Percentiles rank a stretch among this genome's conserved stretches.
phyloP scores from a whole-genome alignment of 2,797 vertebrate genomes.

The Hylomyscus alleni region DNA sequence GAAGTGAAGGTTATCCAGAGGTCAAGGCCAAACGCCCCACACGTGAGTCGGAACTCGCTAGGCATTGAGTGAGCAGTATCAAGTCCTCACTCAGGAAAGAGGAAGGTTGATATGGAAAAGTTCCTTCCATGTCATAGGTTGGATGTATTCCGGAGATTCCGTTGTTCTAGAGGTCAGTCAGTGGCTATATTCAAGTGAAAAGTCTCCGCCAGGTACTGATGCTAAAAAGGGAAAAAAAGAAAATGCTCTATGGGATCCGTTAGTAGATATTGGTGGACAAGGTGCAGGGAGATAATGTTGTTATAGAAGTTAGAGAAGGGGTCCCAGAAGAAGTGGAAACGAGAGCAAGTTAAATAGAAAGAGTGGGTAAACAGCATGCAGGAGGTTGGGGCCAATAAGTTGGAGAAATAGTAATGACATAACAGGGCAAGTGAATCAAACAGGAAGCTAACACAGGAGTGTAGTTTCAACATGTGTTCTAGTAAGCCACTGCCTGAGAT shows the following conservation, averaged over 20 bases:
- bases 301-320: neutral
- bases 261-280: neutral
- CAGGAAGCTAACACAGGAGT: neutral
- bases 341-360: neutral
- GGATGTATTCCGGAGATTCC: neutral
- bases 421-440: neutral
- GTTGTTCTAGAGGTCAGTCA: neutral
- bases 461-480: neutral
- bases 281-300: neutral
- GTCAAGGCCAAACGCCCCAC: slow-evolving; percentile 43
- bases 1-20: slow-evolving; percentile 38
- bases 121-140: neutral
- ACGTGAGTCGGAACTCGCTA: neutral
- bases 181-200: neutral
- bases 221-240: neutral
- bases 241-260: neutral
- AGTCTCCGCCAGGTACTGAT: neutral
- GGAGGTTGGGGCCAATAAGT: neutral
- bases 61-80: neutral
- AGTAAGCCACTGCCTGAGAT: neutral
- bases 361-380: neutral
- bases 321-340: neutral
- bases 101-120: neutral
- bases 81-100: neutral
- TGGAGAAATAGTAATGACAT: neutral